Percentiles rank a stretch among this genome's conserved stretches.
Conservation (phyloP, 2,797 vertebrate genomes). For the Mastacembelus armatus region DNA sequence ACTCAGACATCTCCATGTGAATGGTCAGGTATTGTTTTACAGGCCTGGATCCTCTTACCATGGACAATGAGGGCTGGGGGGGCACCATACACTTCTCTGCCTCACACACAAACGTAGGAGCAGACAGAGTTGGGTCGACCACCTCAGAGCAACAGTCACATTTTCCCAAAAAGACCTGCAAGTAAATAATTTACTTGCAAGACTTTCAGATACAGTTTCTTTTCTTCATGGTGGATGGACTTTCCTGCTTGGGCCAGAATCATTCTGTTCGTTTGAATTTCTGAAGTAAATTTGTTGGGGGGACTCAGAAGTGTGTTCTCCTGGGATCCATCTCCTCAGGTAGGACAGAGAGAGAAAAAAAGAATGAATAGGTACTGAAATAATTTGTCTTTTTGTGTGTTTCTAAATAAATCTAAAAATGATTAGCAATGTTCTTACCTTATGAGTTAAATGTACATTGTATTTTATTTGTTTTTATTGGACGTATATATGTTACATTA, state of each 20-base stretch:
- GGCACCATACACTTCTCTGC: too few relatives aligned
- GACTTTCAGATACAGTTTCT: conserved; percentile 10
- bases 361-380: conserved; percentile 6
- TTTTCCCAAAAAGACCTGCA: conserved; percentile 54
- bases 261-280: conserved; percentile 1
- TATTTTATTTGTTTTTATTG: not conserved
- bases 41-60: conserved; percentile 77
- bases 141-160: conserved; percentile 55
- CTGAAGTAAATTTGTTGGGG: conserved; percentile 28
- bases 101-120: conserved; percentile 16
- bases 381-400: conserved; percentile 6
- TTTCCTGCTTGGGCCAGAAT: conserved; percentile 27
- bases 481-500: not conserved
- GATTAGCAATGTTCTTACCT: not conserved
- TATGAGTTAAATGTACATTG: not conserved
- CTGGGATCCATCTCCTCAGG: conserved; percentile 56
- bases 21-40: conserved; percentile 82
- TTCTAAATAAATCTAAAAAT: not conserved
- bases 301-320: conserved; percentile 23
- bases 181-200: conserved; percentile 34
- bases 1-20: conserved; percentile 73
- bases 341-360: conserved; percentile 52
- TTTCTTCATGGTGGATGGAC: conserved; percentile 19
- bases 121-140: conserved; percentile 46
- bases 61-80: conserved; percentile 70